Evolutionary conservation across 1,140 invertebrate genomes (phyloP), one percentile per base, ranked within the genome.

Genomic region (Cecropterus lyciades): DNA sequence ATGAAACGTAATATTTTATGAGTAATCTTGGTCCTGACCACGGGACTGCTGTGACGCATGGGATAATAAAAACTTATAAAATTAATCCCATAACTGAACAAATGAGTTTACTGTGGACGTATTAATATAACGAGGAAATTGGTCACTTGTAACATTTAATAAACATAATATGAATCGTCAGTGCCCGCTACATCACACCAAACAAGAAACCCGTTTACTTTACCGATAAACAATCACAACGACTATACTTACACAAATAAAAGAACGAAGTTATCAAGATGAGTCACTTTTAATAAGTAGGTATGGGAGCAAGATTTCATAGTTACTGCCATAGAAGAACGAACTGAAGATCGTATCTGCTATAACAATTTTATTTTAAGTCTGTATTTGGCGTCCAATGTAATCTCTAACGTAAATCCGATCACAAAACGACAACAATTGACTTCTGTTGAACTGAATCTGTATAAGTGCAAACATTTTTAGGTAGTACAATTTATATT

Each of bases 201-300:
- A 65, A 67, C 69, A 72, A 40, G 67, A 72, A 65, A 72, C 67
- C 65, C 42, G 67, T 75, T 72, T 70, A 64, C 53, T 42, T 51
- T 57, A 13, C 6, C 51, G 66, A 75, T 72, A 67, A 59, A 62
- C 59, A 67, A 68, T 67, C 45, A 66, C 20, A 24, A 56, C 59
- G 64, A 65, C 11, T 43, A 46, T 46, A 68, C 52, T 60, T 30
- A 66, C 42, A 37, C 42, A 67, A 48, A 69, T 67, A 67, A 65
- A 69, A 67, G 57, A 75, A 66, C 55, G 46, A 30, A 33, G 49
- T 33, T 56, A 71, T 73, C 49, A 62, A 55, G 53, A 68, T 74
- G 65, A 74, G 60, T 74, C 68, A 46, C 45, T 7, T 46, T 46
- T 46, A 17, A 20, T 46, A n/a, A 11, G 45, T 48, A 14, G 24